Evolutionary conservation across 1,140 invertebrate genomes (phyloP).

Genomic region (Drosophila elegans): DNA sequence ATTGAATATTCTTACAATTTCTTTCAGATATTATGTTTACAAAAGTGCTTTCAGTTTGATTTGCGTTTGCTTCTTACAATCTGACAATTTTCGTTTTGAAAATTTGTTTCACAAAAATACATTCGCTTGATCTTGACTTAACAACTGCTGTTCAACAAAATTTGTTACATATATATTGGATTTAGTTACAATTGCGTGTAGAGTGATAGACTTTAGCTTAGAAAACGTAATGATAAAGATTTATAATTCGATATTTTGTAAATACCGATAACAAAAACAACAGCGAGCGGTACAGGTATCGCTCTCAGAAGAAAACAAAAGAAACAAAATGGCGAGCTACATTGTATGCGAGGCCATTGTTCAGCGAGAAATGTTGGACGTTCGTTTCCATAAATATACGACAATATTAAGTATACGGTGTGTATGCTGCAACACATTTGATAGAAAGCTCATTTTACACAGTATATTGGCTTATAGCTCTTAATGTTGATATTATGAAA

Average conservation of each 20-base stretch:
- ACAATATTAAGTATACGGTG: constrained; percentile 57
- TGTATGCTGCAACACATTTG: constrained; percentile 18
- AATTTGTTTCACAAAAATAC: constrained; percentile 63
- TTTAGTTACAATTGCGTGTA: constrained; percentile 58
- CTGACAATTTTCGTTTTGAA: constrained; percentile 33
- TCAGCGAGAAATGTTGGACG: constrained; percentile 41
- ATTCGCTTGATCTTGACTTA: constrained; percentile 59
- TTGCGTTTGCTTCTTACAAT: constrained; percentile 36
- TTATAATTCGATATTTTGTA: constrained; percentile 61
- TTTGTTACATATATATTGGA: constrained; percentile 52
- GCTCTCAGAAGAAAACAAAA: constrained; percentile 59
- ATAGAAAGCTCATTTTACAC: constrained; percentile 26
- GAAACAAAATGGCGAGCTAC: constrained; percentile 47
- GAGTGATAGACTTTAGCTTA: constrained; percentile 52
- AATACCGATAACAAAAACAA: constrained; percentile 78
- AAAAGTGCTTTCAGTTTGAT: constrained; percentile 36
- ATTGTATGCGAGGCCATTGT: constrained; percentile 73
- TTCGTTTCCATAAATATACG: constrained; percentile 49
- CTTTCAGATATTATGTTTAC: constrained; percentile 56
- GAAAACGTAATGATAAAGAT: constrained; percentile 54
- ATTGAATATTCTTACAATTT: constrained; percentile 67
- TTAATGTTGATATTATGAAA: constrained; percentile 24
- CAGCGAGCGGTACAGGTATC: constrained; percentile 39
- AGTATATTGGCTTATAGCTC: constrained; percentile 10
- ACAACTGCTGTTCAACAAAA: constrained; percentile 79